These are phyloP conservation scores for Drosophila azteca DNA, from an alignment of 1,140 invertebrate species.

Conservation along the genomic window DNA sequence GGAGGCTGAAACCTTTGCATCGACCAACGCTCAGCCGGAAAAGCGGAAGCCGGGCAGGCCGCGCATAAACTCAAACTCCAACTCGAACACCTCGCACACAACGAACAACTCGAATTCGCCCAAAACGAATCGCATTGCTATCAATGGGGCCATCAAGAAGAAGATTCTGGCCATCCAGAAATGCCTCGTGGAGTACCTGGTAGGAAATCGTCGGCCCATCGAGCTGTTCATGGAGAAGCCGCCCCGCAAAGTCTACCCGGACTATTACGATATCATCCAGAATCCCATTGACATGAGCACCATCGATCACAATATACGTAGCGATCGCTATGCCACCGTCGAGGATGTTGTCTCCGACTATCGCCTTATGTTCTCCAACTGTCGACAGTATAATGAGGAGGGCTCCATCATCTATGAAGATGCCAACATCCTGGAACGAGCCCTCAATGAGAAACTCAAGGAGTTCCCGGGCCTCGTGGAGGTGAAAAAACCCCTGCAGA, in stretches of 20 bases:
- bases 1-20: slow-evolving; percentile 47
- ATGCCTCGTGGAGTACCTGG: slow-evolving; percentile 90
- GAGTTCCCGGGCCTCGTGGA: slow-evolving; percentile 85
- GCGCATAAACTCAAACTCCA: slow-evolving; percentile 84
- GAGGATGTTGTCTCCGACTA: slow-evolving; percentile 87
- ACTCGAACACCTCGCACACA: slow-evolving; percentile 84
- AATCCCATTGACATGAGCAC: slow-evolving; percentile 98
- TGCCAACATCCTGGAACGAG: slow-evolving; percentile 93
- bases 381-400: slow-evolving; percentile 98
- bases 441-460: slow-evolving; percentile 92
- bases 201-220: slow-evolving; percentile 93
- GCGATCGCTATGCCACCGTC: slow-evolving; percentile 86
- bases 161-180: slow-evolving; percentile 90
- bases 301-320: slow-evolving; percentile 95
- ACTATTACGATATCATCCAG: slow-evolving; percentile 97
- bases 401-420: slow-evolving; percentile 97
- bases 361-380: slow-evolving; percentile 97
- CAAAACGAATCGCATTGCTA: slow-evolving; percentile 75
- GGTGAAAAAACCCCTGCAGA: slow-evolving; percentile 74
- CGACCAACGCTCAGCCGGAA: slow-evolving; percentile 50
- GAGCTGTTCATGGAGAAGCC: slow-evolving; percentile 98
- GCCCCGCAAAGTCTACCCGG: slow-evolving; percentile 96
- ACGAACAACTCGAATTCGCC: slow-evolving; percentile 64
- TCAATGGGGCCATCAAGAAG: slow-evolving; percentile 86
- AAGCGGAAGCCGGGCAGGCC: slow-evolving; percentile 81